Evolutionary conservation across 2,888 invertebrate species (phyloP).

Genomic region (Sphinx pinastri): DNA sequence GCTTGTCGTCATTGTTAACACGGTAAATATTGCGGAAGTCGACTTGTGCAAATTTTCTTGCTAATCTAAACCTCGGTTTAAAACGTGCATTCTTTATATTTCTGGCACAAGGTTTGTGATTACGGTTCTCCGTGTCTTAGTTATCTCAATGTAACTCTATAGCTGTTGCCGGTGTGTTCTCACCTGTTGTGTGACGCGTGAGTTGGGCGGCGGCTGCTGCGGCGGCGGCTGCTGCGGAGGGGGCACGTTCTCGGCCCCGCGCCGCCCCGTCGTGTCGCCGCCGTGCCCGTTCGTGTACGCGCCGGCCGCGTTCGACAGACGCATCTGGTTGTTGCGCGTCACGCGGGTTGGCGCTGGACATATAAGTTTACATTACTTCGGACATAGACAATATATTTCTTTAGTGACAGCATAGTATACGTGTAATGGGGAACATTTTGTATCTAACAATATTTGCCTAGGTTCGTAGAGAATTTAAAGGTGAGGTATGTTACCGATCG

Average conservation of each 20-base stretch:
- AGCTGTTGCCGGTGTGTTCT: not conserved
- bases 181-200: constrained; percentile 78
- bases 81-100: no score
- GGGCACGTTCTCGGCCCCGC: constrained; percentile 86
- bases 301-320: constrained; percentile 81
- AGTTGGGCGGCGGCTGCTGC: constrained; percentile 61
- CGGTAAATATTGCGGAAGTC: no score
- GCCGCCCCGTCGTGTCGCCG: constrained; percentile 83
- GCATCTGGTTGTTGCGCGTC: constrained; percentile 81
- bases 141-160: not conserved
- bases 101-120: no score
- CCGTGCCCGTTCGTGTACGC: constrained; percentile 84
- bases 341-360: constrained; percentile 73
- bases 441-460: no score
- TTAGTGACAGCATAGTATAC: no score
- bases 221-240: constrained; percentile 74
- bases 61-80: no score
- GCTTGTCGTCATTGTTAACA: no score
- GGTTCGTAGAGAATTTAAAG: no score
- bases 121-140: no score
- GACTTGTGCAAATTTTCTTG: no score
- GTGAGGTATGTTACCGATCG: no score
- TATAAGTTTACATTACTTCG: not conserved
- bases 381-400: not conserved
- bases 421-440: no score